These are phyloP conservation scores for Timema podura DNA, from an alignment of 2,888 invertebrate species.

Conservation along the genomic window DNA sequence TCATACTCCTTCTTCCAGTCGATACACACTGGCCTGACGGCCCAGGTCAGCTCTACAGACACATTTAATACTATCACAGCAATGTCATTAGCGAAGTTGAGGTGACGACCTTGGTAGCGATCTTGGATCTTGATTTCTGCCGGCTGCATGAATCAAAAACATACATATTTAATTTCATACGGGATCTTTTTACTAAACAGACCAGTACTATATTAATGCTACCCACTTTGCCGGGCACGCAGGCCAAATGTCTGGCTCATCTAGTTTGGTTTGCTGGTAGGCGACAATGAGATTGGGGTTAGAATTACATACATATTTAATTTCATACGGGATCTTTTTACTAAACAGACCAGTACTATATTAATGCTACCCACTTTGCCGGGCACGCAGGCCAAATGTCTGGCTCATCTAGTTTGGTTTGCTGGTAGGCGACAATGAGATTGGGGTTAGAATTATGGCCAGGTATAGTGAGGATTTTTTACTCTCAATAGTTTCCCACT, in stretches of 20 bases:
- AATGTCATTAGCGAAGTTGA: slow-evolving; percentile 37
- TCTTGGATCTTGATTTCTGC: slow-evolving; percentile 28
- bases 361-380: no score
- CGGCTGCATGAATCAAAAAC: slow-evolving; percentile 3
- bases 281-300: no score
- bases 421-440: no score
- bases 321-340: background rate
- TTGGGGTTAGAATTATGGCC: no score
- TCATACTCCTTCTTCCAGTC: slow-evolving; percentile 35
- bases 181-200: no score
- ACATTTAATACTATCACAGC: slow-evolving; percentile 33
- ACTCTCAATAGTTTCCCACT: no score
- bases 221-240: no score
- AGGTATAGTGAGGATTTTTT: background rate
- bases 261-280: background rate
- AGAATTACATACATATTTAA: background rate
- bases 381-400: no score
- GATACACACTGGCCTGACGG: slow-evolving; percentile 35
- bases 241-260: no score
- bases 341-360: no score
- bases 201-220: no score
- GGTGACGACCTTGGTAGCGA: slow-evolving; percentile 35
- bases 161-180: background rate
- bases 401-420: background rate
- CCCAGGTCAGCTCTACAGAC: slow-evolving; percentile 33